Conservation (phyloP, 1,140 invertebrate genomes). For the Hyposmocoma kahamanoa region DNA sequence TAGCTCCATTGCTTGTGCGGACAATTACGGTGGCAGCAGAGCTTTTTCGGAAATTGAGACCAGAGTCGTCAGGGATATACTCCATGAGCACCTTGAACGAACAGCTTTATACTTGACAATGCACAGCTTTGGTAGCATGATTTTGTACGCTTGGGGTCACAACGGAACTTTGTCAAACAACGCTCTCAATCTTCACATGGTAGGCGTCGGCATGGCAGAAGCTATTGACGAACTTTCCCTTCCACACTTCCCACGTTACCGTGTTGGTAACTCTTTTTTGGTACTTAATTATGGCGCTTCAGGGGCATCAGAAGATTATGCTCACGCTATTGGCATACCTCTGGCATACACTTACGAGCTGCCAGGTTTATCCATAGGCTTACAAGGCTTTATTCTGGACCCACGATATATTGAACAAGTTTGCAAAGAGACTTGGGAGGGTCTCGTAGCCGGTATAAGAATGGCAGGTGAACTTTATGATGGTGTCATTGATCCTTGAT, state of each 20-base stretch:
- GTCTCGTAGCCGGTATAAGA: constrained; percentile 71
- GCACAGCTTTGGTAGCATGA: constrained; percentile 76
- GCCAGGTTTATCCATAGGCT: constrained; percentile 61
- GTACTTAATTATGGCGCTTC: constrained; percentile 51
- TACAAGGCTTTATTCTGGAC: constrained; percentile 73
- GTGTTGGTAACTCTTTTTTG: constrained; percentile 37
- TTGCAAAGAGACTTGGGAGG: constrained; percentile 79
- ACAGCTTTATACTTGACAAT: constrained; percentile 77
- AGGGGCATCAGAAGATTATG: constrained; percentile 81
- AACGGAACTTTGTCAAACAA: constrained; percentile 46
- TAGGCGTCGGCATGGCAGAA: constrained; percentile 47
- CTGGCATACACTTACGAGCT: constrained; percentile 81
- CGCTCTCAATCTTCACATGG: constrained; percentile 32
- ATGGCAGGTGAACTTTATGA: constrained; percentile 26
- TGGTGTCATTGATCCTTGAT: no score
- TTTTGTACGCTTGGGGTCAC: constrained; percentile 80
- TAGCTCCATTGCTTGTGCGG: constrained; percentile 77
- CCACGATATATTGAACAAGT: constrained; percentile 70
- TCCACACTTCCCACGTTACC: constrained; percentile 52
- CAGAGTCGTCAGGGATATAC: constrained; percentile 71
- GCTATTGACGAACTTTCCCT: constrained; percentile 46
- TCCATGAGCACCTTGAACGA: constrained; percentile 55
- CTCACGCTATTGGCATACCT: constrained; percentile 74
- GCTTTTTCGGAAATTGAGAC: constrained; percentile 85
- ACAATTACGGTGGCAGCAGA: constrained; percentile 78